phyloP scores from a whole-genome alignment of 2,797 vertebrate species.

The Furcifer pardalis region DNA sequence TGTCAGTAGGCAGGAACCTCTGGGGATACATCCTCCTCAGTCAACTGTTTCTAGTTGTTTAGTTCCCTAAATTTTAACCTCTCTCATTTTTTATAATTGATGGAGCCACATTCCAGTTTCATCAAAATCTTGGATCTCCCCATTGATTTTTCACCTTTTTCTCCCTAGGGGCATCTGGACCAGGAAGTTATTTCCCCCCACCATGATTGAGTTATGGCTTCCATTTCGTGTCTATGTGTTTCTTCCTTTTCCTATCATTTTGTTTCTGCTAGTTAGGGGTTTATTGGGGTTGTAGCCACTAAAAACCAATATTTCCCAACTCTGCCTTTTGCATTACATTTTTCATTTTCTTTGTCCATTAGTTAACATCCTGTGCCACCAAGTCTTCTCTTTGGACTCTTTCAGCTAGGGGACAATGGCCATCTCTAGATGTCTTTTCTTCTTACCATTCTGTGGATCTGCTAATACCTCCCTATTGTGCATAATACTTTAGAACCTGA shows the following conservation, averaged over 20 bases:
- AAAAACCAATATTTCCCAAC: too few species aligned
- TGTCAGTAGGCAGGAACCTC: background rate
- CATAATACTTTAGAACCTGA: conserved; percentile 6
- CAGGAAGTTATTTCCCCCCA: background rate
- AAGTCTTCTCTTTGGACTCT: too few species aligned
- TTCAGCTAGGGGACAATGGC: too few species aligned
- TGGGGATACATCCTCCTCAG: background rate
- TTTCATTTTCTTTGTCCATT: background rate
- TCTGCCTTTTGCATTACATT: background rate
- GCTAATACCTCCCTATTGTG: background rate
- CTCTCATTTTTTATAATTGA: background rate
- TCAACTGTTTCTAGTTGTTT: background rate
- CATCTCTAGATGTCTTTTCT: background rate
- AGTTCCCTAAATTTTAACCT: too few species aligned
- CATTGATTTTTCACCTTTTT: background rate
- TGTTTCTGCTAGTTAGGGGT: background rate
- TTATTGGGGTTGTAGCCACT: too few species aligned
- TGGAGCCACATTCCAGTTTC: background rate
- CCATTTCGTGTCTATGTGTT: background rate
- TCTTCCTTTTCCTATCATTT: background rate
- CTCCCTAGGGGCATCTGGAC: background rate
- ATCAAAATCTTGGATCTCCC: background rate
- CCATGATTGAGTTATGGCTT: too few species aligned
- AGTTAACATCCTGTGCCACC: background rate
- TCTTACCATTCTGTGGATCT: background rate